Evolutionary conservation across 2,797 vertebrate genomes (phyloP), one percentile per base, ranked within the genome.

Genomic region (Peromyscus attwateri): DNA sequence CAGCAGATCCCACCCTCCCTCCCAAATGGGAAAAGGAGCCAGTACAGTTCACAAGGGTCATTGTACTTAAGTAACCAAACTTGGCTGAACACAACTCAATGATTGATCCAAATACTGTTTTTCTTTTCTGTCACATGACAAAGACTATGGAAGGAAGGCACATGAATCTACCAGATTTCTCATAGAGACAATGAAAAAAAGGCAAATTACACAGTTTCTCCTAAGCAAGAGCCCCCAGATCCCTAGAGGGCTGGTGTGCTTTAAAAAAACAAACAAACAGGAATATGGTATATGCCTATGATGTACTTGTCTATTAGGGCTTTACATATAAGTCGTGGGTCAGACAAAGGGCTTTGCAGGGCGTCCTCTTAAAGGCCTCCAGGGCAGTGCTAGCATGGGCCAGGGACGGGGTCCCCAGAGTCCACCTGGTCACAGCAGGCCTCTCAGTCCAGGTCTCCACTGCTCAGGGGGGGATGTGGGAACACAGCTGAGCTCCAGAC

Each of bases 401-500:
- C 88, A 89, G 85, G 90, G 90, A 83, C 75, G 92, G 89, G 91
- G 92, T 96, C 97, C 96, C 95, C 91, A 95, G 96, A 93, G 89
- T 91, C 93, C 84, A 97, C 97, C 93, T 95, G 98, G 96, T 92
- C 94, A 92, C 94, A 88, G 96, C 92, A 96, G 96, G 96, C 46
- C 94, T 94, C 93, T 92, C 81, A 92, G 91, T 84, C 93, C 90
- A 87, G 91, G 91, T 96, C 97, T 94, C 87, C 62, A 70, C 89
- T 62, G 95, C 95, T 95, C 79, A 31, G 87, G 91, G 84, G 83
- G 80, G 34, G 7, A 77, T 85, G 19, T 75, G 93, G 96, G 85
- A 97, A 94, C 96, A 66, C 88, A 95, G 98, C 97, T 92, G 97
- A 97, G 98, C 94, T 92, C 96, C 97, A 97, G 97, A 97, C 87